These are phyloP conservation scores for Gallinago media DNA, from an alignment of 2,113 vertebrate genomes.

Conservation along the genomic window DNA sequence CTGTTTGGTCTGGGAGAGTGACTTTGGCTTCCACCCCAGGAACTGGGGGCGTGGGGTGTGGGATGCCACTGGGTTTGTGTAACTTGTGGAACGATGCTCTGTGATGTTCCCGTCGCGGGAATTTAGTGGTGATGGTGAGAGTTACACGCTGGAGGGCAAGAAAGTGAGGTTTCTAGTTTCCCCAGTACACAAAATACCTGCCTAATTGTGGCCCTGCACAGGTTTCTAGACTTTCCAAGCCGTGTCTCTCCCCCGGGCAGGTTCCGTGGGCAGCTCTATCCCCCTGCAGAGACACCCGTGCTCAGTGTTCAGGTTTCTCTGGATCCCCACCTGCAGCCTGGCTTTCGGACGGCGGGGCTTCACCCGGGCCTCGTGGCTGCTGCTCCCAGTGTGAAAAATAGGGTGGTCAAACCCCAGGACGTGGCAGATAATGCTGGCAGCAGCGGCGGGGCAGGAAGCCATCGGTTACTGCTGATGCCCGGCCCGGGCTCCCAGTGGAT, in stretches of 20 bases:
- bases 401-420: neutral
- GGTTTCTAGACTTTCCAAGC: neutral
- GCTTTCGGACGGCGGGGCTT: neutral
- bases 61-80: rapidly evolving
- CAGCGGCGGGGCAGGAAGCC: neutral
- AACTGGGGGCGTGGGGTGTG: rapidly evolving
- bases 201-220: neutral
- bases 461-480: neutral
- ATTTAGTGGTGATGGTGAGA: neutral
- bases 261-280: neutral
- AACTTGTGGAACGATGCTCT: rapidly evolving
- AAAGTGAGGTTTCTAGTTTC: neutral
- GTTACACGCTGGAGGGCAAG: neutral
- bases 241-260: neutral
- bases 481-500: neutral
- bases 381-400: rapidly evolving
- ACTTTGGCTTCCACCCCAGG: neutral
- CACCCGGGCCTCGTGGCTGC: neutral
- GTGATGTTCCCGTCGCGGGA: rapidly evolving
- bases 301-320: neutral
- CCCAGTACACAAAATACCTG: neutral
- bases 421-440: neutral
- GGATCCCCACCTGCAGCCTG: neutral
- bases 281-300: neutral
- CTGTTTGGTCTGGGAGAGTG: neutral